A percentile compares a stretch with the other conserved stretches of the same genome.
These are phyloP conservation scores for Tragelaphus strepsiceros DNA, from an alignment of 2,113 vertebrate genomes.

Conservation along the genomic window DNA sequence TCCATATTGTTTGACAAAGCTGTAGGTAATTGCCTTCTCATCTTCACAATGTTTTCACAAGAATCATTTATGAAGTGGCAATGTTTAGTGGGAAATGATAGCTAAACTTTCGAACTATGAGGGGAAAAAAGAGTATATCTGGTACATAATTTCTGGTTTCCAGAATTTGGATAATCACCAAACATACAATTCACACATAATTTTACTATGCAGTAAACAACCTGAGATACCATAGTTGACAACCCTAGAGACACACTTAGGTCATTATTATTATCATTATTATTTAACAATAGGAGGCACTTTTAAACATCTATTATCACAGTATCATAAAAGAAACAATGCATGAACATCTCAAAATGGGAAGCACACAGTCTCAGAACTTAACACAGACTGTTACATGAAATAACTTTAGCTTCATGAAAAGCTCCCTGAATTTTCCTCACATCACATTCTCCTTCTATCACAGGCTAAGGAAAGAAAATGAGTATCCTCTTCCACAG, in stretches of 20 bases:
- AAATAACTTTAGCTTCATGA: neutral
- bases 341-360: neutral
- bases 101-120: neutral
- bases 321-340: neutral
- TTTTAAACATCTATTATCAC: neutral
- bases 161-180: neutral
- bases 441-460: neutral
- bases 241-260: neutral
- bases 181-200: neutral
- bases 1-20: constrained; percentile 5
- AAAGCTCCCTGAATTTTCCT: neutral
- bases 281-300: neutral
- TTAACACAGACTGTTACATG: neutral
- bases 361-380: neutral
- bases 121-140: neutral
- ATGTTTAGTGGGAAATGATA: neutral
- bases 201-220: neutral
- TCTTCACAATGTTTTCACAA: neutral
- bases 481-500: neutral
- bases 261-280: neutral
- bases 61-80: constrained; percentile 13
- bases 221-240: neutral
- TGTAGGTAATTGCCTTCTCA: constrained; percentile 7
- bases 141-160: neutral
- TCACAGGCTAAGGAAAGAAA: neutral